Percentiles rank a stretch among this genome's conserved stretches.
phyloP scores from a whole-genome alignment of 2,797 vertebrate species.

The Sebastes matsubarae region DNA sequence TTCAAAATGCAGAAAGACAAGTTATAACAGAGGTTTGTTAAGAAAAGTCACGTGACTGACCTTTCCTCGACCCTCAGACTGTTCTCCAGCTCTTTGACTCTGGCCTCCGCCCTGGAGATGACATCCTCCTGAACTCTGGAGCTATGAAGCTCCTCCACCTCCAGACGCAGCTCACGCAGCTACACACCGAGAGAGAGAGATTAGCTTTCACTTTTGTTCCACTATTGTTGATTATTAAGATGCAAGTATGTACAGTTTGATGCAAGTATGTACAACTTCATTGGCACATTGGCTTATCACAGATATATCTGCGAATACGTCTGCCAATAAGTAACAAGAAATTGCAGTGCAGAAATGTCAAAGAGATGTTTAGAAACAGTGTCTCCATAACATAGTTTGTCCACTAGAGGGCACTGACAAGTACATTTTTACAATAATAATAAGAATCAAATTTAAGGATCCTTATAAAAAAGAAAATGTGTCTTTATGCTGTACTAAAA shows the following conservation, averaged over 20 bases:
- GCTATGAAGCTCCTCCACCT: conserved; percentile 80
- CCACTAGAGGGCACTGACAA: not conserved
- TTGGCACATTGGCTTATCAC: not conserved
- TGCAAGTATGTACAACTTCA: not conserved
- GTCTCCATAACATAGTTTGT: not conserved
- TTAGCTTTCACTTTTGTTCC: not conserved
- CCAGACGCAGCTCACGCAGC: conserved; percentile 77
- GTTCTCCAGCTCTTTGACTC: conserved; percentile 82
- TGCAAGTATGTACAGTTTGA: not conserved
- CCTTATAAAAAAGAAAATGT: not conserved
- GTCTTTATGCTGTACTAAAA: not conserved
- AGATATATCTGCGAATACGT: not conserved
- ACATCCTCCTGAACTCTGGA: conserved; percentile 80
- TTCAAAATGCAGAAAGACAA: rapidly evolving
- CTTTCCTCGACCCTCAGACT: conserved; percentile 77
- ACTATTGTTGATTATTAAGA: not conserved
- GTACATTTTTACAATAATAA: not conserved
- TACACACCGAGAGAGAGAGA: conserved; percentile 23
- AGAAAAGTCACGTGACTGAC: conserved; percentile 47
- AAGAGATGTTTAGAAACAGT: too few relatives aligned
- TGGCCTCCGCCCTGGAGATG: conserved; percentile 74
- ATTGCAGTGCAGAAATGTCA: not conserved
- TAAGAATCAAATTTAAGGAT: not conserved
- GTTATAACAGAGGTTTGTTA: too few relatives aligned
- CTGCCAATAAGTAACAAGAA: not conserved